Conservation (phyloP, 2,888 invertebrate genomes). For the Blastobasis lacticolella region DNA sequence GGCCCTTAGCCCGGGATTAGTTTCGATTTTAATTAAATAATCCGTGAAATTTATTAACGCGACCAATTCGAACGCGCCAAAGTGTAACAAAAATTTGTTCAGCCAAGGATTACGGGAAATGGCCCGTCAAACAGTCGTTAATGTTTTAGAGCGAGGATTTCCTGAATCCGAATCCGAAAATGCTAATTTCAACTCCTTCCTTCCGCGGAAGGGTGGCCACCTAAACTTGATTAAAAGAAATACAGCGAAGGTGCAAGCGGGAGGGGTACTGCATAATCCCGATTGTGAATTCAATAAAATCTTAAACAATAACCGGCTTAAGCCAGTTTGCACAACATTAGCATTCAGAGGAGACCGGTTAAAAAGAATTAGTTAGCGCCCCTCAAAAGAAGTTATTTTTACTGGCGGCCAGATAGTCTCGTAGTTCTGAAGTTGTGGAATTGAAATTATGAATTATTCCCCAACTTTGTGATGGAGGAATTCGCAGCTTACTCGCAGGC, state of each 20-base stretch:
- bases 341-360: slow-evolving; percentile 25
- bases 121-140: no score
- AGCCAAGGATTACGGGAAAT: slow-evolving; percentile 10
- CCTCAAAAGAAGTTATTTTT: slow-evolving; percentile 5
- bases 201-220: slow-evolving; percentile 22
- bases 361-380: slow-evolving; percentile 19
- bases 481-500: no score
- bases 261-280: slow-evolving; percentile 26
- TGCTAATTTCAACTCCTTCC: no score
- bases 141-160: neutral
- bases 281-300: slow-evolving; percentile 49
- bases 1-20: slow-evolving; percentile 42
- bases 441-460: no score
- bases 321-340: slow-evolving; percentile 36
- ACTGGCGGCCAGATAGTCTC: neutral
- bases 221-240: slow-evolving; percentile 37
- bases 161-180: no score
- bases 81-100: slow-evolving; percentile 4
- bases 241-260: slow-evolving; percentile 7
- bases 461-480: no score
- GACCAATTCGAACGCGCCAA: slow-evolving; percentile 9
- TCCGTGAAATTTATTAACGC: slow-evolving; percentile 28
- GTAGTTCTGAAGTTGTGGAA: no score
- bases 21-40: slow-evolving; percentile 48
- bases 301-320: slow-evolving; percentile 48